These are phyloP conservation scores for Syrphus vitripennis DNA, from an alignment of 2,888 invertebrate genomes.

Conservation along the genomic window DNA sequence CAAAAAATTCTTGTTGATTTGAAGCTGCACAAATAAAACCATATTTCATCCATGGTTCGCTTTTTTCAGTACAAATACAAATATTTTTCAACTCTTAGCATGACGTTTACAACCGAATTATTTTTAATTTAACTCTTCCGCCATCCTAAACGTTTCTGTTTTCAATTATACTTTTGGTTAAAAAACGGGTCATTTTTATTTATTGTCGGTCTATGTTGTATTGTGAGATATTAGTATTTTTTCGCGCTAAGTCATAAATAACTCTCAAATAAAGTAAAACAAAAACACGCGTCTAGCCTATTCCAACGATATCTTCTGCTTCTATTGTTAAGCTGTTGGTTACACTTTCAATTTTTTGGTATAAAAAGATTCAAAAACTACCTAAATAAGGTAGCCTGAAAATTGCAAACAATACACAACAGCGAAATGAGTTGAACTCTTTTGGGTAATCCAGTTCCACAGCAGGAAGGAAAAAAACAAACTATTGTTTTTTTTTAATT, in stretches of 20 bases:
- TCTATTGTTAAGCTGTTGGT: slow-evolving; percentile 45
- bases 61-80: slow-evolving; percentile 13
- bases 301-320: neutral
- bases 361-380: slow-evolving; percentile 4
- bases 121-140: slow-evolving; percentile 56
- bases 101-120: slow-evolving; percentile 66
- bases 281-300: neutral
- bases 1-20: neutral
- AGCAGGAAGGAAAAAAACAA: slow-evolving; percentile 31
- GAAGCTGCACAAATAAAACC: slow-evolving; percentile 1
- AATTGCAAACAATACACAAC: slow-evolving; percentile 26
- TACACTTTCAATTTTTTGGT: slow-evolving; percentile 63
- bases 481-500: slow-evolving; percentile 3
- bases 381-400: slow-evolving; percentile 39
- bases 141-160: neutral
- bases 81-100: slow-evolving; percentile 63
- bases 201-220: no score
- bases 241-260: slow-evolving; percentile 44
- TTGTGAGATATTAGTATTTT: neutral
- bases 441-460: slow-evolving; percentile 65
- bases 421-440: slow-evolving; percentile 64
- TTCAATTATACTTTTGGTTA: slow-evolving; percentile 33
- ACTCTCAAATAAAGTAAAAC: neutral
- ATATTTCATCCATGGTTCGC: neutral
- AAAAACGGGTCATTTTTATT: slow-evolving; percentile 45